Percentiles rank a stretch among this genome's conserved stretches.
These are phyloP conservation scores for Galeopterus variegatus DNA, from an alignment of 2,113 vertebrate species.

Conservation along the genomic window DNA sequence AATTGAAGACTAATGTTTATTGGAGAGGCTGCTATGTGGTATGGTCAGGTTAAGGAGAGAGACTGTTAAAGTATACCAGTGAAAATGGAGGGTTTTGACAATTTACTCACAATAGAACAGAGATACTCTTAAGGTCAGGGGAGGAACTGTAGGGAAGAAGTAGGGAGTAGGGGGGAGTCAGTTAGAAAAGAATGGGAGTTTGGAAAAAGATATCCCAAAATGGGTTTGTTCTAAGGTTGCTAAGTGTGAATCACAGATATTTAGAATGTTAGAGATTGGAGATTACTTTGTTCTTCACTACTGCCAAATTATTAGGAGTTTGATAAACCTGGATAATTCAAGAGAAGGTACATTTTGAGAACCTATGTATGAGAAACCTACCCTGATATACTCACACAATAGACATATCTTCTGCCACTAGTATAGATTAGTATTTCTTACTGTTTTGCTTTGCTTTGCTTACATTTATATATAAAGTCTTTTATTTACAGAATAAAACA, in stretches of 20 bases:
- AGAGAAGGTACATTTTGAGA: background rate
- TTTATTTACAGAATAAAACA: background rate
- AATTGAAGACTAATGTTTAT: background rate
- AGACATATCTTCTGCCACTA: background rate
- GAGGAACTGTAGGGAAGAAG: background rate
- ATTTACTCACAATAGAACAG: background rate
- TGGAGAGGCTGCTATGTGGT: background rate
- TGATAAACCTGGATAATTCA: background rate
- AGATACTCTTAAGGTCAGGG: background rate
- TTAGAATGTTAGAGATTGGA: background rate
- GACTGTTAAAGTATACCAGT: background rate
- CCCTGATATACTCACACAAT: background rate
- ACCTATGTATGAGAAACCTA: background rate
- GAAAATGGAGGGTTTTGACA: background rate
- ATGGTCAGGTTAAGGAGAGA: background rate
- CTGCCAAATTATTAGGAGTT: background rate
- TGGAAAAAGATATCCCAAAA: background rate
- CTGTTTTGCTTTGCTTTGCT: background rate
- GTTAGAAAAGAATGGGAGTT: background rate
- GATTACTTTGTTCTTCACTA: background rate
- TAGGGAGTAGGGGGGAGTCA: background rate
- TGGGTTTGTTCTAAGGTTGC: background rate
- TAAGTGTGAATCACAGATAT: background rate
- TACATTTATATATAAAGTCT: background rate
- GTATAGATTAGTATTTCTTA: background rate